Conservation (phyloP, 1,140 invertebrate genomes). For the Heliconius himera region DNA sequence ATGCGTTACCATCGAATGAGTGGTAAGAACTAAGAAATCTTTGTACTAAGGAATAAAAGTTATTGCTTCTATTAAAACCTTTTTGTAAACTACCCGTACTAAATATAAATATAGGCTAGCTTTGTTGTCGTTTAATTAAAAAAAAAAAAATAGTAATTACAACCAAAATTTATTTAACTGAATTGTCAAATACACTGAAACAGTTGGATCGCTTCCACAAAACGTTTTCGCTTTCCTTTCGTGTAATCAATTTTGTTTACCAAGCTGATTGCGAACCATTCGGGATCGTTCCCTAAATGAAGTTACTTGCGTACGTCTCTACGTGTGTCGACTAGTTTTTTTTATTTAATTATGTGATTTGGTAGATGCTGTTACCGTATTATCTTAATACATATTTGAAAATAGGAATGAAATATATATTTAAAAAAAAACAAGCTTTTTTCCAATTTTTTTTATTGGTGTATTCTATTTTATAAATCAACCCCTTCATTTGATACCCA, state of each 20-base stretch:
- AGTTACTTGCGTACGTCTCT: not conserved
- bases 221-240: slow-evolving; percentile 17
- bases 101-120: too few relatives aligned
- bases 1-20: too few relatives aligned
- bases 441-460: too few relatives aligned
- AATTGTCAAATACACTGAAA: not conserved
- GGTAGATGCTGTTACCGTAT: too few relatives aligned
- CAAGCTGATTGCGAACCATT: slow-evolving; percentile 13
- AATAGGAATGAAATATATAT: too few relatives aligned
- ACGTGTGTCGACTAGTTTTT: not conserved
- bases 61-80: not conserved
- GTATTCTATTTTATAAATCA: too few relatives aligned
- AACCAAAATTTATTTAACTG: slow-evolving; percentile 6
- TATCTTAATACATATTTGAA: too few relatives aligned
- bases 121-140: not conserved
- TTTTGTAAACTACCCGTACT: not conserved
- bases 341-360: too few relatives aligned
- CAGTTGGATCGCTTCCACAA: not conserved
- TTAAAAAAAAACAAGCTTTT: too few relatives aligned
- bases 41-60: too few relatives aligned
- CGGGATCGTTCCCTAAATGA: slow-evolving; percentile 14
- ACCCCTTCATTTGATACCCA: too few relatives aligned
- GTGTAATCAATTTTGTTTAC: slow-evolving; percentile 21
- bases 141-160: not conserved
- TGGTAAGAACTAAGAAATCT: too few relatives aligned